Conservation (phyloP, 2,888 invertebrate genomes). For the Plagodis dolabraria region DNA sequence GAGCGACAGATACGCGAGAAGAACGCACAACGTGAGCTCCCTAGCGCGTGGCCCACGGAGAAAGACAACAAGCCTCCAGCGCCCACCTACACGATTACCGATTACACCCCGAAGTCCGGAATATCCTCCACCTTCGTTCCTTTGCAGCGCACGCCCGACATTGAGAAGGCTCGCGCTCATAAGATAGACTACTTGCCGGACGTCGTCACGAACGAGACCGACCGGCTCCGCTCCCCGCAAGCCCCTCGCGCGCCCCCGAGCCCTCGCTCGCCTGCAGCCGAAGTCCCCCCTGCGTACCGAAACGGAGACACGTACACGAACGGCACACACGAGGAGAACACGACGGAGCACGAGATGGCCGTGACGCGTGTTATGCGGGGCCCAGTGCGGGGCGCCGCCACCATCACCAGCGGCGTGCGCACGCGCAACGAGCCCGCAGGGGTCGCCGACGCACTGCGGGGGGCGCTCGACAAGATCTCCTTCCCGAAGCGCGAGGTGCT, state of each 20-base stretch:
- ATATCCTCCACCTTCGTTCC: slow-evolving; percentile 75
- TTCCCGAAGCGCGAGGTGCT: slow-evolving; percentile 62
- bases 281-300: slow-evolving; percentile 44
- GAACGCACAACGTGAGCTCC: slow-evolving; percentile 51
- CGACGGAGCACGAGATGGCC: slow-evolving; percentile 86
- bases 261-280: slow-evolving; percentile 44
- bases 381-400: slow-evolving; percentile 89
- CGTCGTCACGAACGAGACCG: slow-evolving; percentile 74
- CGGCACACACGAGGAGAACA: slow-evolving; percentile 59
- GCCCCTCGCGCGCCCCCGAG: slow-evolving; percentile 42
- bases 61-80: slow-evolving; percentile 50
- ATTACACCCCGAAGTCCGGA: slow-evolving; percentile 74
- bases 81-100: slow-evolving; percentile 76
- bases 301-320: slow-evolving; percentile 50
- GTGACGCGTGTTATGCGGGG: slow-evolving; percentile 90
- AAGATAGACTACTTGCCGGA: slow-evolving; percentile 78
- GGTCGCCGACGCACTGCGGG: slow-evolving; percentile 73
- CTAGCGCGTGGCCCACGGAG: slow-evolving; percentile 44
- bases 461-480: slow-evolving; percentile 83
- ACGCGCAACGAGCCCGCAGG: slow-evolving; percentile 80
- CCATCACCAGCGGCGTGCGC: slow-evolving; percentile 85
- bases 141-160: slow-evolving; percentile 79
- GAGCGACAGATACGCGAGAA: slow-evolving; percentile 78
- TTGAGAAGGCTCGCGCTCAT: slow-evolving; percentile 77
- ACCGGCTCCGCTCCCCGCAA: slow-evolving; percentile 43